Conservation (phyloP, 30 jellyfish, hydroid and myxozoan genomes). For the Rhopilema esculentum region DNA sequence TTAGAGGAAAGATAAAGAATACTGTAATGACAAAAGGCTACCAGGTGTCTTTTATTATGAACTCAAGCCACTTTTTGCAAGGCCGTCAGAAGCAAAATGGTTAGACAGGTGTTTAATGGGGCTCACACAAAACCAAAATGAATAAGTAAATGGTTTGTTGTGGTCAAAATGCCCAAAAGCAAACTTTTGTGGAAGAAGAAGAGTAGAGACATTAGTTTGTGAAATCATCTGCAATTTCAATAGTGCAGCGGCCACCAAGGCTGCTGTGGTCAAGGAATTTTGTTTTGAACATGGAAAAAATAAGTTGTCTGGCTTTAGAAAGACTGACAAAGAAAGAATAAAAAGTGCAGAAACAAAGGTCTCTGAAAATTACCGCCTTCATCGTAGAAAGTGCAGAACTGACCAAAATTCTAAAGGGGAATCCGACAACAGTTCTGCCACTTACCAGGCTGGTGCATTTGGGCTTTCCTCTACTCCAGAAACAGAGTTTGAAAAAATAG, state of each 20-base stretch:
- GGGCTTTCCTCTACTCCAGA: too few relatives aligned
- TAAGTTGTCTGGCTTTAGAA: slow-evolving; percentile 1
- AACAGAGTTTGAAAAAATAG: too few relatives aligned
- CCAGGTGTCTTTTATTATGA: slow-evolving; percentile 14
- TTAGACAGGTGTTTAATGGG: slow-evolving; percentile 35
- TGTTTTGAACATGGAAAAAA: slow-evolving; percentile 1
- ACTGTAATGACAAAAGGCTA: slow-evolving; percentile 1
- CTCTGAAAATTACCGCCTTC: too few relatives aligned
- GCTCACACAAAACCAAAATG: slow-evolving; percentile 44
- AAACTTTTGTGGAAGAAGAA: slow-evolving; percentile 32
- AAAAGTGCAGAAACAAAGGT: too few relatives aligned
- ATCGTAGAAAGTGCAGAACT: too few relatives aligned
- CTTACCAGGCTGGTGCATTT: too few relatives aligned
- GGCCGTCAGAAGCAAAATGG: slow-evolving; percentile 16
- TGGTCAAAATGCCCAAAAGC: slow-evolving; percentile 35
- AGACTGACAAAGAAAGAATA: slow-evolving; percentile 1
- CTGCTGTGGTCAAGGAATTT: not conserved
- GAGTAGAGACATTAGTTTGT: slow-evolving; percentile 16
- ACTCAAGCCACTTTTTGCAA: slow-evolving; percentile 20
- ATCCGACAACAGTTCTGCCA: too few relatives aligned
- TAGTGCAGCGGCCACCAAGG: slow-evolving; percentile 1
- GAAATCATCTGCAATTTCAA: slow-evolving; percentile 17
- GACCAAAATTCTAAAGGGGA: too few relatives aligned
- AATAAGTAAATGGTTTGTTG: slow-evolving; percentile 14
- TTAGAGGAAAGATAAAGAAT: slow-evolving; percentile 12